Percentiles rank a stretch among this genome's conserved stretches.
Evolutionary conservation across 2,113 vertebrate genomes (phyloP).

Genomic region (Pogona vitticeps): DNA sequence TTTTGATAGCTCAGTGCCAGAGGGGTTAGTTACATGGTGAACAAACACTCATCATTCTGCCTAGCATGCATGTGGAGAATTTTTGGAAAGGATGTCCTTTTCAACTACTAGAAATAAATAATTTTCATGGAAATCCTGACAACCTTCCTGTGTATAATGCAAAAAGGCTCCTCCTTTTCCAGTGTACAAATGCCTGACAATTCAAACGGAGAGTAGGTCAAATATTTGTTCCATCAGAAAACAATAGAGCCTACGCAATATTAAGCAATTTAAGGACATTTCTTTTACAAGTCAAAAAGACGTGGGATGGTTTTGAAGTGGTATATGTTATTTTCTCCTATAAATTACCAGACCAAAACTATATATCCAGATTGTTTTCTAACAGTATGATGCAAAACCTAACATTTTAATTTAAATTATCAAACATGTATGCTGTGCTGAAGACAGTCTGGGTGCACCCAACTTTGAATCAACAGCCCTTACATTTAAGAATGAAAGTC

Average conservation of each 20-base stretch:
- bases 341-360: background rate
- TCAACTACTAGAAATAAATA: slow-evolving; percentile 42
- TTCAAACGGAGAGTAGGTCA: background rate
- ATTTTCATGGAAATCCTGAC: slow-evolving; percentile 70
- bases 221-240: slow-evolving; percentile 6
- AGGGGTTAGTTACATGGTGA: background rate
- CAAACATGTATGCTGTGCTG: background rate
- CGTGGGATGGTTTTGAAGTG: background rate
- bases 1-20: slow-evolving; percentile 12
- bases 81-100: slow-evolving; percentile 44
- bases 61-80: slow-evolving; percentile 31
- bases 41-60: slow-evolving; percentile 43
- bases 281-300: background rate
- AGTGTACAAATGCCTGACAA: background rate
- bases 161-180: slow-evolving; percentile 42
- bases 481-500: background rate
- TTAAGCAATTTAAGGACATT: background rate
- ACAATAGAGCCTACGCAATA: background rate
- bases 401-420: background rate
- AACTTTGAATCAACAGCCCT: background rate
- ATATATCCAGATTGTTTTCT: background rate
- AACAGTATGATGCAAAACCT: background rate
- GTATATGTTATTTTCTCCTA: background rate
- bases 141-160: slow-evolving; percentile 64
- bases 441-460: background rate